Conservation (phyloP, 2,888 invertebrate genomes). For the Lycia hirtaria region DNA sequence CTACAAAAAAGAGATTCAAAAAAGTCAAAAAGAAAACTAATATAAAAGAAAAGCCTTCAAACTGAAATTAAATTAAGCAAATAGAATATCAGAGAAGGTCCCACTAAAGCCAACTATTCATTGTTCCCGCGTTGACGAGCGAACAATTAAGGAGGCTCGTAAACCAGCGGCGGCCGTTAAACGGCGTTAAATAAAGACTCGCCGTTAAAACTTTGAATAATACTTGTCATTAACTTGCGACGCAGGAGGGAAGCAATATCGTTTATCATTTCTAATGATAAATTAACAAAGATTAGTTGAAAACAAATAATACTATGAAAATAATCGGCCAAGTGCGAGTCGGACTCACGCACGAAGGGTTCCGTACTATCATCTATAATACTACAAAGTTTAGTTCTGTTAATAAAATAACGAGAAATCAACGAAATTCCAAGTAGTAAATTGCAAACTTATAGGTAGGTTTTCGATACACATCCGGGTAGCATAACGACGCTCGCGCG, state of each 20-base stretch:
- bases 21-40: background rate
- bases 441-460: no score
- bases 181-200: constrained; percentile 13
- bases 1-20: background rate
- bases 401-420: no score
- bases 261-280: background rate
- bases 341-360: no score
- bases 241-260: background rate
- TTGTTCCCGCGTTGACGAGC: constrained; percentile 6
- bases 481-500: no score
- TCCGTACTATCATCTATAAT: no score
- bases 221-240: constrained; percentile 12
- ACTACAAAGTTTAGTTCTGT: no score
- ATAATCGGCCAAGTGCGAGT: no score
- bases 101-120: constrained; percentile 8
- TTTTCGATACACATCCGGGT: no score
- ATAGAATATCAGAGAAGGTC: background rate
- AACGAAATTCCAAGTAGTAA: no score
- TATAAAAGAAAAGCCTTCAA: background rate
- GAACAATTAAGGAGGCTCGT: constrained; percentile 10
- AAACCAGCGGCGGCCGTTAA: constrained; percentile 6
- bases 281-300: background rate
- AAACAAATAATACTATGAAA: background rate
- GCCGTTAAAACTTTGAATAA: constrained; percentile 21
- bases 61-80: background rate